Percentiles rank a stretch among this genome's conserved stretches.
phyloP scores from a whole-genome alignment of 1,140 invertebrate species.

The Drosophila sproati region DNA sequence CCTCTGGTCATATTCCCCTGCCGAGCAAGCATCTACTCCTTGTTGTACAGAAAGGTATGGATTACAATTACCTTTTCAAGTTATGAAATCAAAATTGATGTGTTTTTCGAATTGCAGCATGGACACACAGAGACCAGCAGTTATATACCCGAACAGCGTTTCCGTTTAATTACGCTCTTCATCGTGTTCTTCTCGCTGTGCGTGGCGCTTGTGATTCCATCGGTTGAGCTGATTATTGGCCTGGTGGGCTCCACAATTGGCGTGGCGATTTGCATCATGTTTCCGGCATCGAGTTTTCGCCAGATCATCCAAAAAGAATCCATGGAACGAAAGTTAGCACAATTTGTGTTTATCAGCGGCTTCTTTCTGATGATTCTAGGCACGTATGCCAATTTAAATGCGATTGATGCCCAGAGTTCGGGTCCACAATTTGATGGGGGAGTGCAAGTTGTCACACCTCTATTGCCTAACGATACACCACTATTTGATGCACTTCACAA shows the following conservation, averaged over 20 bases:
- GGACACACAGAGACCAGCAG: constrained; percentile 80
- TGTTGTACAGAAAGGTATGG: constrained; percentile 93
- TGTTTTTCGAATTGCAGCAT: constrained; percentile 55
- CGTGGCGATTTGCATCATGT: constrained; percentile 96
- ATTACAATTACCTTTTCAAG: neutral
- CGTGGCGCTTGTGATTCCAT: constrained; percentile 92
- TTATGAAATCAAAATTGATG: neutral
- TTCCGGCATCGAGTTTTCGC: constrained; percentile 92
- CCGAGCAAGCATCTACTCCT: constrained; percentile 95
- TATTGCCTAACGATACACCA: constrained; percentile 54
- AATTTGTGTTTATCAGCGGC: constrained; percentile 91
- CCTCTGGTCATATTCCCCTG: constrained; percentile 98
- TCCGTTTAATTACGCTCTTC: constrained; percentile 91
- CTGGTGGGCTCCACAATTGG: constrained; percentile 97
- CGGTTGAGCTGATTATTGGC: constrained; percentile 96
- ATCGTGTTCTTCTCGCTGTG: constrained; percentile 91
- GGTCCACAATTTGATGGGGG: constrained; percentile 68
- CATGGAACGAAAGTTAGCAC: constrained; percentile 89
- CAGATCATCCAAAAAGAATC: constrained; percentile 90
- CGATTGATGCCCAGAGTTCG: constrained; percentile 87
- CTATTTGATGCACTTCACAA: constrained; percentile 54
- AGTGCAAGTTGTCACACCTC: constrained; percentile 61
- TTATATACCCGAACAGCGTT: constrained; percentile 91
- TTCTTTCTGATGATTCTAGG: constrained; percentile 93
- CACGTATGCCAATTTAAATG: constrained; percentile 93